Evolutionary conservation across 1,140 invertebrate species (phyloP).

Genomic region (Micrasema longulum): DNA sequence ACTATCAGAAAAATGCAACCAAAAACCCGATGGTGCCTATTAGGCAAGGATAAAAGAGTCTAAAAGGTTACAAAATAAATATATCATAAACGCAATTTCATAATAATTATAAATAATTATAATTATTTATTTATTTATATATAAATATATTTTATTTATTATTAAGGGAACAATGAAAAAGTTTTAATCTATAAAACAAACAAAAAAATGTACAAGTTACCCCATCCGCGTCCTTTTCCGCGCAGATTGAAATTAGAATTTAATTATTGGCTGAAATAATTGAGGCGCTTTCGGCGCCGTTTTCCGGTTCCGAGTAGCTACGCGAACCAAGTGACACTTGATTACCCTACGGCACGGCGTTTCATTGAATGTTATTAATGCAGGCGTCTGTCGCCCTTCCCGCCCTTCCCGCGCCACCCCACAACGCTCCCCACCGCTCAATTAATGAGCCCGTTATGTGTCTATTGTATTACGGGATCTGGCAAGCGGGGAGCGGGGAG

Average conservation of each 20-base stretch:
- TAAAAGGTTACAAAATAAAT: too few relatives aligned
- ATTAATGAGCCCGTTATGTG: conserved; percentile 51
- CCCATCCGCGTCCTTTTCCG: neutral
- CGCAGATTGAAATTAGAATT: conserved; percentile 18
- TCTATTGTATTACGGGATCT: conserved; percentile 40
- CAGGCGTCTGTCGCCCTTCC: conserved; percentile 28
- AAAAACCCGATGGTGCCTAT: too few relatives aligned
- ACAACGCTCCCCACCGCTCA: conserved; percentile 10
- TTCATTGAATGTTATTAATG: conserved; percentile 54
- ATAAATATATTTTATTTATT: too few relatives aligned
- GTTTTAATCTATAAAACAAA: too few relatives aligned
- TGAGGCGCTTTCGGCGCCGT: conserved; percentile 39
- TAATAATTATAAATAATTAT: too few relatives aligned
- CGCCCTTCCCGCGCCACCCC: conserved; percentile 4
- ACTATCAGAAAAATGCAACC: too few relatives aligned
- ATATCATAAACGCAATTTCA: too few relatives aligned
- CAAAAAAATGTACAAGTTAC: neutral
- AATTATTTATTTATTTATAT: too few relatives aligned
- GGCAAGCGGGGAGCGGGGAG: neutral
- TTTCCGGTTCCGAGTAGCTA: conserved; percentile 7
- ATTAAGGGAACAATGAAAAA: too few relatives aligned
- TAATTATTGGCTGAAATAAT: conserved; percentile 30
- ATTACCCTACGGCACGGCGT: conserved; percentile 48
- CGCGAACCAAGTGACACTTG: conserved; percentile 47
- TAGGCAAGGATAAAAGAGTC: too few relatives aligned